These are phyloP conservation scores for Tuta absoluta DNA, from an alignment of 2,888 invertebrate species.

Conservation along the genomic window DNA sequence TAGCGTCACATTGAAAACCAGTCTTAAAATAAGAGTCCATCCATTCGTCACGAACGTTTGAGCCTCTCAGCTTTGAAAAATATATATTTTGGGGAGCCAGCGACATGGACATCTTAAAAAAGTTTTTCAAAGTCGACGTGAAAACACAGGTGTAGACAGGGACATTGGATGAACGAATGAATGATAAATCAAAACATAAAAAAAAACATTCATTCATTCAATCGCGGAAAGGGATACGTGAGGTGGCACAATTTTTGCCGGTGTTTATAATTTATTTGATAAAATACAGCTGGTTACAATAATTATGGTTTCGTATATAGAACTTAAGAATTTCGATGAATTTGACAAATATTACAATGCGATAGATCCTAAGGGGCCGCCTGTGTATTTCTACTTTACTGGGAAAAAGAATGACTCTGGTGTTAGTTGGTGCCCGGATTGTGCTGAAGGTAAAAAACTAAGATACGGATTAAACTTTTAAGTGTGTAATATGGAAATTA, in stretches of 20 bases:
- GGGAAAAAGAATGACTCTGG: slow-evolving; percentile 85
- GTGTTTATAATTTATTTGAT: neutral
- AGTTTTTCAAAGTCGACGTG: too few relatives aligned
- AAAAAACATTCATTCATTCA: neutral
- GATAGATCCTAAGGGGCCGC: slow-evolving; percentile 67
- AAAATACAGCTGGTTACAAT: neutral
- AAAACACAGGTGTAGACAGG: too few relatives aligned
- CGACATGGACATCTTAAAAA: too few relatives aligned
- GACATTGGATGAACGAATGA: too few relatives aligned
- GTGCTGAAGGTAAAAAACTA: slow-evolving; percentile 85
- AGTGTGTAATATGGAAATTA: too few relatives aligned
- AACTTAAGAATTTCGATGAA: slow-evolving; percentile 82
- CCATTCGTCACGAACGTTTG: too few relatives aligned
- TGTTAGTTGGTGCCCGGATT: slow-evolving; percentile 94
- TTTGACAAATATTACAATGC: slow-evolving; percentile 81
- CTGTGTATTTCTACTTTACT: slow-evolving; percentile 82
- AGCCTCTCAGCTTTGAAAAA: too few relatives aligned
- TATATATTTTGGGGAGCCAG: too few relatives aligned
- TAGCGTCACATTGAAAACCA: too few relatives aligned
- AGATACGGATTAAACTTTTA: too few relatives aligned
- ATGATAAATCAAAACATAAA: neutral
- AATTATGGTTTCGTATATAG: slow-evolving; percentile 54
- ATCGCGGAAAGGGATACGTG: neutral
- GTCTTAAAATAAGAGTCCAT: too few relatives aligned
- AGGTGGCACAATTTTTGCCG: slow-evolving; percentile 8